phyloP scores from a whole-genome alignment of 2,113 vertebrate species.

The Muscicapa adusta region DNA sequence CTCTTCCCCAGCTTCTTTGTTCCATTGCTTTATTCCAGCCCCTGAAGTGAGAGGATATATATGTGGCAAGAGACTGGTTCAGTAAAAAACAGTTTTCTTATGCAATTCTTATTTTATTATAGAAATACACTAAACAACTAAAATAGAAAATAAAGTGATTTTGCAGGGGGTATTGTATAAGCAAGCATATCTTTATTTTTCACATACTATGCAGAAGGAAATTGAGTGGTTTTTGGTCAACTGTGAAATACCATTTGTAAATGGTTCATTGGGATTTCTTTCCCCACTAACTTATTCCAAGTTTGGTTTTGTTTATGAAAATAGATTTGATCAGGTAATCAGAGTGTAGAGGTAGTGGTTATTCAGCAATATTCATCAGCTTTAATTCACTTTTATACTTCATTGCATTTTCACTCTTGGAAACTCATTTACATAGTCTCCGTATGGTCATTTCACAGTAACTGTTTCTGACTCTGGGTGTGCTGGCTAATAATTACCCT shows the following conservation, averaged over 20 bases:
- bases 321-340: neutral
- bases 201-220: neutral
- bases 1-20: neutral
- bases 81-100: neutral
- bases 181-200: neutral
- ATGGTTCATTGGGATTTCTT: neutral
- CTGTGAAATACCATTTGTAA: neutral
- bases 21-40: neutral
- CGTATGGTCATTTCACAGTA: conserved; percentile 62
- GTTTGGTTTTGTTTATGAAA: conserved; percentile 8
- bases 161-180: neutral
- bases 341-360: neutral
- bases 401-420: conserved; percentile 30
- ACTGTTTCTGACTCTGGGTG: conserved; percentile 26
- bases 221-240: neutral
- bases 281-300: neutral
- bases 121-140: neutral
- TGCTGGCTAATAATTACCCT: conserved; percentile 41
- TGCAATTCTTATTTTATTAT: neutral
- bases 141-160: neutral
- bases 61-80: neutral
- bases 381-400: conserved; percentile 50
- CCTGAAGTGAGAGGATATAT: neutral
- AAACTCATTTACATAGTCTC: conserved; percentile 58
- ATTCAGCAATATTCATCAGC: neutral